phyloP scores from a whole-genome alignment of 2,797 vertebrate species.

The Helicolenus hilgendorfi region DNA sequence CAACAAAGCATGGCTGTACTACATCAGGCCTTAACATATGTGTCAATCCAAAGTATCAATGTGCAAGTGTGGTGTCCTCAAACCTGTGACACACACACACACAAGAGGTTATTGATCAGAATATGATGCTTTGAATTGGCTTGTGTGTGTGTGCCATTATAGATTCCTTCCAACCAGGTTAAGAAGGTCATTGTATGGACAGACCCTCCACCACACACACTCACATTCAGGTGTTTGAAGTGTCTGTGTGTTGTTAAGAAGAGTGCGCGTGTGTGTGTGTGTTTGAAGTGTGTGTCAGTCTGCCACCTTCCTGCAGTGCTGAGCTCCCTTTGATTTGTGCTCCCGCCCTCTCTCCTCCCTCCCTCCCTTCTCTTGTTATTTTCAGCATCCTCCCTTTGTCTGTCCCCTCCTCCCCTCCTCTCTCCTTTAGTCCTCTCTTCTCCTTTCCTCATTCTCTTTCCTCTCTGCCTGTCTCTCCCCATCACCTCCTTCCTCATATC shows the following conservation, averaged over 20 bases:
- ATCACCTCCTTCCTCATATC: slow-evolving; percentile 6
- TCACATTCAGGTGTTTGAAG: slow-evolving; percentile 44
- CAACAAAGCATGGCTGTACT: neutral
- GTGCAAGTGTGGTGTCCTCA: neutral
- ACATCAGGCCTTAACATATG: neutral
- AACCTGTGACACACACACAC: neutral
- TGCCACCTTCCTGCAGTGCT: slow-evolving; percentile 67
- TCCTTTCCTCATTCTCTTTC: neutral
- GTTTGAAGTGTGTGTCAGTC: slow-evolving; percentile 65
- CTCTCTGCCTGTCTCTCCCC: neutral
- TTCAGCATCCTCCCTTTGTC: slow-evolving; percentile 52
- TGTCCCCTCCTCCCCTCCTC: slow-evolving; percentile 6
- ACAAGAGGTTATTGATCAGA: neutral
- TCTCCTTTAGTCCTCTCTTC: neutral
- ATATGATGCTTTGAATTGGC: slow-evolving; percentile 17
- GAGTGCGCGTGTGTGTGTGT: slow-evolving; percentile 40
- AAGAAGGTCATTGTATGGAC: slow-evolving; percentile 64
- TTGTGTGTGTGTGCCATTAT: slow-evolving; percentile 15
- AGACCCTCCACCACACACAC: slow-evolving; percentile 1
- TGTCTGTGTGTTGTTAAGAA: neutral
- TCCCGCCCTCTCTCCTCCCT: neutral
- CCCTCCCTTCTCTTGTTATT: slow-evolving; percentile 32
- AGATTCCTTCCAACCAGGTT: slow-evolving; percentile 63
- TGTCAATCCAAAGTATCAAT: neutral
- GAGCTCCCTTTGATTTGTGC: slow-evolving; percentile 70